These are phyloP conservation scores for Hypotaenidia philippensis DNA, from an alignment of 2,797 vertebrate genomes.

Conservation along the genomic window DNA sequence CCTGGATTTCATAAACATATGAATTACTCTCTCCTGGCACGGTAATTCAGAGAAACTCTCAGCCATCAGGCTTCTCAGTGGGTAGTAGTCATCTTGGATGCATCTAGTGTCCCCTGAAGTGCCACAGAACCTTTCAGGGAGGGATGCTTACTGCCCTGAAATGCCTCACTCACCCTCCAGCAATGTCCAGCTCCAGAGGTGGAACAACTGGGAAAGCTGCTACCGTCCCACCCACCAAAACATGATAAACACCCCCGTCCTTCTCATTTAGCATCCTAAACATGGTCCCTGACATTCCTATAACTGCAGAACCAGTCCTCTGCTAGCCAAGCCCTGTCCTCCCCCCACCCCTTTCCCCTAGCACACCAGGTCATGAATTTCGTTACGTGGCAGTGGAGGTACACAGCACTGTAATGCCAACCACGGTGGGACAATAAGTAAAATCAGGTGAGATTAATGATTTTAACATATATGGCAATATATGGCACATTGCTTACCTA, in stretches of 20 bases:
- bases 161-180: not conserved
- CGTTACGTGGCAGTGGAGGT: not conserved
- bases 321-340: not conserved
- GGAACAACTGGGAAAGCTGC: not conserved
- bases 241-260: not conserved
- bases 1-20: not conserved
- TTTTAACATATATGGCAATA: not conserved
- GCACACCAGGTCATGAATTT: not conserved
- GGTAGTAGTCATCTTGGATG: not conserved
- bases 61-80: not conserved
- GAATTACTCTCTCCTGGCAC: not conserved
- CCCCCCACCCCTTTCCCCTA: not conserved
- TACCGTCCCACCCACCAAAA: not conserved
- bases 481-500: not conserved
- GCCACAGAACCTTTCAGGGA: not conserved
- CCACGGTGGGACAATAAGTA: not conserved
- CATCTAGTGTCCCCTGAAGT: not conserved
- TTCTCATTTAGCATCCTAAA: not conserved
- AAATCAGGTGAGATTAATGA: not conserved
- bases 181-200: not conserved
- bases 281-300: fast-evolving
- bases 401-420: not conserved
- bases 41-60: not conserved
- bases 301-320: not conserved
- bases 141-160: not conserved